phyloP scores from a whole-genome alignment of 2,113 vertebrate species.

The Cygnus buccinator region DNA sequence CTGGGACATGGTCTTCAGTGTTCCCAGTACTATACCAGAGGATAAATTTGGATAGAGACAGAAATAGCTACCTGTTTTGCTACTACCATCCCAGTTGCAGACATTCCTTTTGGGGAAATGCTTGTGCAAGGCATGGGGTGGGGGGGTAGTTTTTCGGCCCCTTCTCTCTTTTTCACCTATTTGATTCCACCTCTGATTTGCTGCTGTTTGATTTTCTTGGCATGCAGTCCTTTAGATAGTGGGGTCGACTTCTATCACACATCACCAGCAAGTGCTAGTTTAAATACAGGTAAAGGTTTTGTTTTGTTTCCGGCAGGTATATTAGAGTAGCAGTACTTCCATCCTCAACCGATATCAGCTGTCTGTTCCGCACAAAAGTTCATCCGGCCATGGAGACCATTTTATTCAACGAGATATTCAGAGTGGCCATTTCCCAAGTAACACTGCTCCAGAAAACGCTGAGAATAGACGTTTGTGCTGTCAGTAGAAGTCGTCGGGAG shows the following conservation, averaged over 20 bases:
- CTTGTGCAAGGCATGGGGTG: not conserved
- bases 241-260: not conserved
- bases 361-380: constrained; percentile 84
- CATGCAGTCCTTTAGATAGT: not conserved
- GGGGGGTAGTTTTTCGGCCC: not conserved
- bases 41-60: not conserved
- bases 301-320: constrained; percentile 73
- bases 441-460: constrained; percentile 80
- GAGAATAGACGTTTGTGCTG: constrained; percentile 80
- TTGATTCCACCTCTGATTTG: not conserved
- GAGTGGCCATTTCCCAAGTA: constrained; percentile 73
- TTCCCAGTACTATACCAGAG: not conserved
- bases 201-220: not conserved
- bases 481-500: constrained; percentile 68
- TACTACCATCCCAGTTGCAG: not conserved
- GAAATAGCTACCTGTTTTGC: not conserved
- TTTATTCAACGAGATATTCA: constrained; percentile 79
- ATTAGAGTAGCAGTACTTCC: constrained; percentile 82
- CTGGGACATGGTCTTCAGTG: not conserved
- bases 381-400: constrained; percentile 73
- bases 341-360: constrained; percentile 80
- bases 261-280: not conserved
- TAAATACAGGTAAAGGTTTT: not conserved
- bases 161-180: not conserved
- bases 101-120: not conserved